A percentile compares a stretch with the other conserved stretches of the same genome.
These are phyloP conservation scores for Sericinus montela DNA, from an alignment of 2,888 invertebrate species.

Conservation along the genomic window DNA sequence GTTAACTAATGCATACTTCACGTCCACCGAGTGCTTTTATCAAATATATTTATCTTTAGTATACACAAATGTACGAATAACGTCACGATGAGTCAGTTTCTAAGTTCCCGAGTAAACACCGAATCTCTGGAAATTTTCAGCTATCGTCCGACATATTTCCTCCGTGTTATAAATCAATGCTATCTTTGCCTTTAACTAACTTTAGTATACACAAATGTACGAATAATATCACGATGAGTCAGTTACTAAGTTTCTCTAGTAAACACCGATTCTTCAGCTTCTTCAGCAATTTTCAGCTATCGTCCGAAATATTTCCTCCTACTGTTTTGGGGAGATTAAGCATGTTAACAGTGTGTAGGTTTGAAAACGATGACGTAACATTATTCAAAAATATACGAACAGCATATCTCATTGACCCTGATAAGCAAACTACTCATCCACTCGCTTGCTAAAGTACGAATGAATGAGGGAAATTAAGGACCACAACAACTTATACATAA, in stretches of 20 bases:
- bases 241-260: conserved; percentile 19
- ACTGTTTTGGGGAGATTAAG: too few relatives aligned
- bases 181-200: neutral
- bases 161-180: neutral
- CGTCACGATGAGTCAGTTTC: conserved; percentile 27
- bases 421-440: too few relatives aligned
- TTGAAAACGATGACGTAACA: too few relatives aligned
- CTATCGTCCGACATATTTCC: conserved; percentile 7
- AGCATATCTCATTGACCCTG: too few relatives aligned
- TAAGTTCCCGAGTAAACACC: conserved; percentile 19
- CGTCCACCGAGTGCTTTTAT: conserved; percentile 22
- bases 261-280: conserved; percentile 15
- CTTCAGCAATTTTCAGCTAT: conserved; percentile 20
- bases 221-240: conserved; percentile 26
- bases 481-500: too few relatives aligned
- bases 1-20: conserved; percentile 17
- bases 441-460: too few relatives aligned
- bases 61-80: conserved; percentile 8
- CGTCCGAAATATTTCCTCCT: conserved; percentile 11
- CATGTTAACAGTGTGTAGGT: too few relatives aligned
- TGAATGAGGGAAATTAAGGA: too few relatives aligned
- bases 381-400: too few relatives aligned
- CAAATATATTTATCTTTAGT: conserved; percentile 24
- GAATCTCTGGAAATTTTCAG: conserved; percentile 20
- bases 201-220: neutral